phyloP scores from a whole-genome alignment of 1,140 invertebrate genomes.

The Ylistrum balloti region DNA sequence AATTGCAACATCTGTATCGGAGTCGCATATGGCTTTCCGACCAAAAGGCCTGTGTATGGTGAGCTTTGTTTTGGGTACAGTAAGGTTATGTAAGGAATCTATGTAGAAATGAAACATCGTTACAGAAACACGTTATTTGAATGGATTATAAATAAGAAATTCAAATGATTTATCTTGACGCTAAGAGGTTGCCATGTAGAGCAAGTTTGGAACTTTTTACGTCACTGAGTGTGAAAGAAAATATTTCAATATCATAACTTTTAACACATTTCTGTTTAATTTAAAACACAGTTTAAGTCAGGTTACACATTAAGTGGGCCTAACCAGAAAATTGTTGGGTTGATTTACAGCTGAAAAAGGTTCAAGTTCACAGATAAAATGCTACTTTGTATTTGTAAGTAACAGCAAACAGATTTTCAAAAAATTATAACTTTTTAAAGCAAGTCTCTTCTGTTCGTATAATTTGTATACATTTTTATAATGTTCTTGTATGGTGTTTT shows the following conservation, averaged over 20 bases:
- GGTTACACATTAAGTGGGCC: not conserved
- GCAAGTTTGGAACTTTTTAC: not conserved
- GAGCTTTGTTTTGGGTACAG: not conserved
- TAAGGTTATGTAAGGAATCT: not conserved
- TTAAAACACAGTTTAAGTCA: not conserved
- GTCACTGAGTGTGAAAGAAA: conserved; percentile 2
- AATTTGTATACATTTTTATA: not conserved
- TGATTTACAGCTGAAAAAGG: not conserved
- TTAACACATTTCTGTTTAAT: conserved; percentile 18
- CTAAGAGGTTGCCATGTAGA: not conserved
- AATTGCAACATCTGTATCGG: not conserved
- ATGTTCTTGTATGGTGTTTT: no score
- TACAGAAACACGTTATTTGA: not conserved
- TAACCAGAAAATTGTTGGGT: not conserved
- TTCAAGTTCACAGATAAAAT: not conserved
- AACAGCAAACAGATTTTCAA: not conserved
- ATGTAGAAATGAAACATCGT: not conserved
- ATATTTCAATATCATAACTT: not conserved
- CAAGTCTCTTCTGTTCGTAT: not conserved
- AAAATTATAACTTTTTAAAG: not conserved
- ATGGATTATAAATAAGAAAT: not conserved
- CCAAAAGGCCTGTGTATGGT: not conserved
- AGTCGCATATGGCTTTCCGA: not conserved
- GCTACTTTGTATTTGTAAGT: not conserved
- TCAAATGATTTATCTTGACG: not conserved